Conservation (phyloP, 2,888 invertebrate genomes). For the Spatulosminthurus flaviceps region DNA sequence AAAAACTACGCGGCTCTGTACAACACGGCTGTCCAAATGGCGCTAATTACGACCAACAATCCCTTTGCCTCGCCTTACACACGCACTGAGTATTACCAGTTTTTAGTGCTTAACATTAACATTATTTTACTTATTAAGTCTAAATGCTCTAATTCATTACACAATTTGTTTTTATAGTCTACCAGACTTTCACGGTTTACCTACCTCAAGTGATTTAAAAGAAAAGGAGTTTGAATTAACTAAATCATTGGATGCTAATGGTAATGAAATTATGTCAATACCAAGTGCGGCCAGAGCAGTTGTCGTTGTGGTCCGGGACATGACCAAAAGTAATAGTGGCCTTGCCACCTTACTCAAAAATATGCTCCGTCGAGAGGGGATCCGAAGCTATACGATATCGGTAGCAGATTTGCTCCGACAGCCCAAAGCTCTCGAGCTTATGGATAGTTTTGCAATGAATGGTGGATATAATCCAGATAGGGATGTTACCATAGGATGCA, state of each 20-base stretch:
- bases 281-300: not conserved
- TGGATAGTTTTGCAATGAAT: conserved; percentile 10
- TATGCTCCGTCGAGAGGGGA: conserved; percentile 6
- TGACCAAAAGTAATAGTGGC: not conserved
- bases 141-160: too few relatives aligned
- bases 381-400: conserved; percentile 11
- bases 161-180: not conserved
- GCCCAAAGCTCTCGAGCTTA: conserved; percentile 36
- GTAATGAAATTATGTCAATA: not conserved
- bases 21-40: conserved; percentile 26
- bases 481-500: conserved; percentile 15
- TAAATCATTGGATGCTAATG: not conserved
- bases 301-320: not conserved
- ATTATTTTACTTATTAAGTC: not conserved
- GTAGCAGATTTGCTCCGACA: conserved; percentile 22
- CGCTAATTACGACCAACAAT: not conserved
- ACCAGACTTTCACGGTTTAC: not conserved
- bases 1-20: conserved; percentile 23
- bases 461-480: not conserved
- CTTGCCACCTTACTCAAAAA: conserved; percentile 8
- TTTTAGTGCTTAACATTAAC: too few relatives aligned
- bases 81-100: conserved; percentile 32
- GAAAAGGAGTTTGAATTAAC: not conserved
- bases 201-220: not conserved
- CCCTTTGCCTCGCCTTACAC: conserved; percentile 7